These are phyloP conservation scores for Bovichtus variegatus DNA, from an alignment of 2,797 vertebrate species.

Conservation along the genomic window DNA sequence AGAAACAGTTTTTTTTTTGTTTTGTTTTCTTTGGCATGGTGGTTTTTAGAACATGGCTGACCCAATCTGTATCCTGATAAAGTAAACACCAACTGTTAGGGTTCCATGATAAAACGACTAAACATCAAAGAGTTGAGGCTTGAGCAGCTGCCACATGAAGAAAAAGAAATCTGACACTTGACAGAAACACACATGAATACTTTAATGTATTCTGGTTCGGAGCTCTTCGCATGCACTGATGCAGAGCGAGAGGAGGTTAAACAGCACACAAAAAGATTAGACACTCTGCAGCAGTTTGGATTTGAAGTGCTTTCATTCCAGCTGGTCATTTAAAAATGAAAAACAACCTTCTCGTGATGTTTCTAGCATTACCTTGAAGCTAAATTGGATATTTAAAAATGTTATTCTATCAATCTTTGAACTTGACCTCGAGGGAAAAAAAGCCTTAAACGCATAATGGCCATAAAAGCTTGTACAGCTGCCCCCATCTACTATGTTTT, in stretches of 20 bases:
- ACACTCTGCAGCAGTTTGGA: conserved; percentile 10
- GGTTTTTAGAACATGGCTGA: conserved; percentile 11
- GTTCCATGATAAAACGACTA: neutral
- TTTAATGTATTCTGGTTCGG: neutral
- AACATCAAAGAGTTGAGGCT: neutral
- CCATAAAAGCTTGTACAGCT: conserved; percentile 62
- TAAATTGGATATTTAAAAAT: conserved; percentile 60
- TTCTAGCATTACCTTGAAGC: conserved; percentile 51
- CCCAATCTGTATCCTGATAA: neutral
- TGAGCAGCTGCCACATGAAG: neutral
- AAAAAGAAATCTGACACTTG: conserved; percentile 16
- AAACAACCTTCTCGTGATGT: conserved; percentile 42
- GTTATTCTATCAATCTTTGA: conserved; percentile 54
- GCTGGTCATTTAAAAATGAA: conserved; percentile 43
- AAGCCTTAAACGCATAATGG: conserved; percentile 55
- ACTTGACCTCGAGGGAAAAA: conserved; percentile 57
- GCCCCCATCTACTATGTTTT: conserved; percentile 55
- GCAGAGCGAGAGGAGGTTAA: conserved; percentile 49
- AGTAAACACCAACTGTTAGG: neutral
- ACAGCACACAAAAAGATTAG: conserved; percentile 17
- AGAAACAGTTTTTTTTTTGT: too few relatives aligned
- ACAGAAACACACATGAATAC: conserved; percentile 11
- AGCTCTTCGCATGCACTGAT: conserved; percentile 12
- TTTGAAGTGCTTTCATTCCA: conserved; percentile 50
- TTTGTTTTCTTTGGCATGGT: neutral